Evolutionary conservation across 2,888 invertebrate genomes (phyloP).

Genomic region (Thelaira solivaga): DNA sequence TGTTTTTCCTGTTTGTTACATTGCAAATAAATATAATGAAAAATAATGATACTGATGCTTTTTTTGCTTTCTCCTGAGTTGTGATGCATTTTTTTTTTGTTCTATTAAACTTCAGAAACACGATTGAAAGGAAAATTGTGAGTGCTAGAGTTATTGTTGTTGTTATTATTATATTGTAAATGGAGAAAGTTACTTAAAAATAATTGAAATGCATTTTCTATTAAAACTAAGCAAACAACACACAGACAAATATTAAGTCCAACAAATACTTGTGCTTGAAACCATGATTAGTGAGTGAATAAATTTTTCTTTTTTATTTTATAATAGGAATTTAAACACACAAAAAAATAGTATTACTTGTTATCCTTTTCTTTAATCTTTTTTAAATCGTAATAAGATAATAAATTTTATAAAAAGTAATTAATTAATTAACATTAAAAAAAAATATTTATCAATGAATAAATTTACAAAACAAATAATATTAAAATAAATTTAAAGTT

Average conservation of each 20-base stretch:
- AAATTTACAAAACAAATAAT: too few species aligned
- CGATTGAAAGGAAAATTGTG: constrained; percentile 9
- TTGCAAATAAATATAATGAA: constrained; percentile 45
- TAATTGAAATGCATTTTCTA: constrained; percentile 57
- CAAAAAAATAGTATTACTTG: too few species aligned
- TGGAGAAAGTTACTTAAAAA: constrained; percentile 57
- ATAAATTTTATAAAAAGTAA: too few species aligned
- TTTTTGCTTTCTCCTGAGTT: neutral
- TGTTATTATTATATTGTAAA: constrained; percentile 22
- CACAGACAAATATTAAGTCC: constrained; percentile 18
- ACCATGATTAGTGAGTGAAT: too few species aligned
- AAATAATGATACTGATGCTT: constrained; percentile 58
- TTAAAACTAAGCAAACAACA: neutral
- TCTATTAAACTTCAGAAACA: neutral
- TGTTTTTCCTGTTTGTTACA: neutral
- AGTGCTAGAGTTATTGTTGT: neutral
- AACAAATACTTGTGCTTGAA: too few species aligned
- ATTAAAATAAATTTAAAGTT: too few species aligned
- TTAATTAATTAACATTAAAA: too few species aligned
- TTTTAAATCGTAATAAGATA: too few species aligned
- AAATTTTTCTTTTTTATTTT: too few species aligned
- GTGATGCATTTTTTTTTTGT: neutral
- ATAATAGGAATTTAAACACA: too few species aligned
- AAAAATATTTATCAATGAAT: too few species aligned
- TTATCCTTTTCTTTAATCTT: too few species aligned